phyloP scores from a whole-genome alignment of 2,888 invertebrate species.

The Drosophila colorata region DNA sequence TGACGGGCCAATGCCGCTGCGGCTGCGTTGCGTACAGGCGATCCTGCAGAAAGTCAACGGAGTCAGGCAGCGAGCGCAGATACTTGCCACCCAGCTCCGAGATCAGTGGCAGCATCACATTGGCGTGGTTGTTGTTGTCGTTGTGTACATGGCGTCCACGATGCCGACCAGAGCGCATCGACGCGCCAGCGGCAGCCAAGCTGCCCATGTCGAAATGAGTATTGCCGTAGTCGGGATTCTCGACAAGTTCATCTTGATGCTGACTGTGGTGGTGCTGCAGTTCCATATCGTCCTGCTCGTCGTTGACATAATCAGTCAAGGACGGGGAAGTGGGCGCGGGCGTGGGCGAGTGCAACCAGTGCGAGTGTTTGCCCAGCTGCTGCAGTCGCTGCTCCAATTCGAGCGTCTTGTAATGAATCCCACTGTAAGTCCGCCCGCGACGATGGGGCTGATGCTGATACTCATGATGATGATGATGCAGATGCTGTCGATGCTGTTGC shows the following conservation, averaged over 20 bases:
- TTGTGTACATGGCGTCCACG: slow-evolving; percentile 72
- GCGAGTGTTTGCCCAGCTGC: slow-evolving; percentile 70
- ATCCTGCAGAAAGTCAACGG: slow-evolving; percentile 68
- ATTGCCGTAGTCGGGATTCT: slow-evolving; percentile 29
- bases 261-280: slow-evolving; percentile 22
- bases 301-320: slow-evolving; percentile 61
- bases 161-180: slow-evolving; percentile 81
- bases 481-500: not conserved
- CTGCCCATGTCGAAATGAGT: slow-evolving; percentile 73
- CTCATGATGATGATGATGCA: slow-evolving; percentile 33
- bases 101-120: slow-evolving; percentile 50
- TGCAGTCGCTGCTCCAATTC: slow-evolving; percentile 60
- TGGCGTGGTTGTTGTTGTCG: slow-evolving; percentile 12
- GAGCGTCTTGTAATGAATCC: slow-evolving; percentile 60
- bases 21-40: slow-evolving; percentile 53
- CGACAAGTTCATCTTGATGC: slow-evolving; percentile 19
- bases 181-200: slow-evolving; percentile 35
- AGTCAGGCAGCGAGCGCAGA: slow-evolving; percentile 82
- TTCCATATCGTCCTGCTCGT: slow-evolving; percentile 34
- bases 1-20: slow-evolving; percentile 89
- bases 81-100: slow-evolving; percentile 55
- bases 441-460: slow-evolving; percentile 21
- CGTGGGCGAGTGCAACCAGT: slow-evolving; percentile 24
- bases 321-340: slow-evolving; percentile 4
- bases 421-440: slow-evolving; percentile 29